A percentile compares a stretch with the other conserved stretches of the same genome.
Conservation (phyloP, 1,140 invertebrate genomes). For the Holcopasites calliopsidis region DNA sequence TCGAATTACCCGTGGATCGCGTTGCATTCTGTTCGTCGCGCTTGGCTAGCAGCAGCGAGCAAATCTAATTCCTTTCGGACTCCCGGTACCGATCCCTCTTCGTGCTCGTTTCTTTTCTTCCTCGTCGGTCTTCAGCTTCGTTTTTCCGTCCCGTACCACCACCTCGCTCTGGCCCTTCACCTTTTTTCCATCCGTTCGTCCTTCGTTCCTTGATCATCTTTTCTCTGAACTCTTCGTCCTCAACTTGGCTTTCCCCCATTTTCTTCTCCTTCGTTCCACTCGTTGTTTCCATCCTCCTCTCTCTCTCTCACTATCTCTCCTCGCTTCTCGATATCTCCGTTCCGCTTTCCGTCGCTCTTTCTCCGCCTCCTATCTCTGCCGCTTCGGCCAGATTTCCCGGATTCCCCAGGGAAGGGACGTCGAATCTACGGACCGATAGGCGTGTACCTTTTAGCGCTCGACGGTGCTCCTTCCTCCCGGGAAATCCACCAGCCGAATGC, state of each 20-base stretch:
- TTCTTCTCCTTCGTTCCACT: background rate
- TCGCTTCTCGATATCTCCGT: background rate
- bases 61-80: conserved; percentile 74
- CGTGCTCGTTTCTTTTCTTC: conserved; percentile 29
- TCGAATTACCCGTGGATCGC: conserved; percentile 74
- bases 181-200: conserved; percentile 19
- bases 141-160: conserved; percentile 24
- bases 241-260: background rate
- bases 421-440: conserved; percentile 62
- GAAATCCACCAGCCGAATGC: conserved; percentile 62
- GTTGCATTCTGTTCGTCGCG: conserved; percentile 75
- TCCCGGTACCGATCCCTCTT: conserved; percentile 46
- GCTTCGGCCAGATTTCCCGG: conserved; percentile 37
- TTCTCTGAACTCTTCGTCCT: conserved; percentile 28
- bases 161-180: background rate
- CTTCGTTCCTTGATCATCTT: conserved; percentile 41
- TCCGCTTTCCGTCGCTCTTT: background rate
- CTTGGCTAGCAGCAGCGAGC: conserved; percentile 73
- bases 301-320: conserved; percentile 12
- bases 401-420: conserved; percentile 55
- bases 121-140: conserved; percentile 35
- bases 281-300: conserved; percentile 25
- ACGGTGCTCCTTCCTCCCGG: conserved; percentile 53
- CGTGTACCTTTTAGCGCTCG: conserved; percentile 52
- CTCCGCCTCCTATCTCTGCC: conserved; percentile 1